phyloP scores from a whole-genome alignment of 2,113 vertebrate genomes.

The Nyctibius bracteatus region DNA sequence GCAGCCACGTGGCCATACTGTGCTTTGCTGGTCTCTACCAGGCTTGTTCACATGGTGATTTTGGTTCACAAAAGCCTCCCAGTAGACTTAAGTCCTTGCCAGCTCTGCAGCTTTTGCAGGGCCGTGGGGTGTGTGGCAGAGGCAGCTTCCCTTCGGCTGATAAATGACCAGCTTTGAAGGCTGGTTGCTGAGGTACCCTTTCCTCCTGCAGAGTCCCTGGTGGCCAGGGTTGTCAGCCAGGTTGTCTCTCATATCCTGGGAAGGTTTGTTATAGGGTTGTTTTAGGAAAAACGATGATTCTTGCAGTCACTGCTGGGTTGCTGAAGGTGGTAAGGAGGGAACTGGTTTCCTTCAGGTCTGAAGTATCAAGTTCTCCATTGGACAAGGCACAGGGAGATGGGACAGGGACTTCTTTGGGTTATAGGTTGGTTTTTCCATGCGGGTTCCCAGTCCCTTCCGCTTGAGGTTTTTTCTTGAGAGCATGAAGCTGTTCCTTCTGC shows the following conservation, averaged over 20 bases:
- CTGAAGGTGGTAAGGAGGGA: background rate
- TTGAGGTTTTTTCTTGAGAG: background rate
- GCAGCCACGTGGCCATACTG: fast-evolving
- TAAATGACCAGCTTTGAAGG: background rate
- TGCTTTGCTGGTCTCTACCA: background rate
- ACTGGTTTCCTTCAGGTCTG: background rate
- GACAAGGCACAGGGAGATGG: background rate
- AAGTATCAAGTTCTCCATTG: background rate
- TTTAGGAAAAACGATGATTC: background rate
- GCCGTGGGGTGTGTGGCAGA: background rate
- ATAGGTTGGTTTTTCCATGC: fast-evolving
- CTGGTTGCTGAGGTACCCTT: background rate
- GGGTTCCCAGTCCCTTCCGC: background rate
- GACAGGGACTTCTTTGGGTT: background rate
- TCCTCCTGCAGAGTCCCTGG: background rate
- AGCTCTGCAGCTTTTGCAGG: background rate
- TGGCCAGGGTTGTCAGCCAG: background rate
- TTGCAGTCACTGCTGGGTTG: background rate
- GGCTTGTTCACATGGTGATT: fast-evolving
- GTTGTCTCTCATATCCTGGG: background rate
- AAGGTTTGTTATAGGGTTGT: background rate
- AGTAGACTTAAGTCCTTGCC: background rate
- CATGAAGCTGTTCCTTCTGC: background rate
- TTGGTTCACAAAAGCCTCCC: background rate
- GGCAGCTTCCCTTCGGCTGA: background rate